phyloP scores from a whole-genome alignment of 2,113 vertebrate genomes.

The Oryzias javanicus region DNA sequence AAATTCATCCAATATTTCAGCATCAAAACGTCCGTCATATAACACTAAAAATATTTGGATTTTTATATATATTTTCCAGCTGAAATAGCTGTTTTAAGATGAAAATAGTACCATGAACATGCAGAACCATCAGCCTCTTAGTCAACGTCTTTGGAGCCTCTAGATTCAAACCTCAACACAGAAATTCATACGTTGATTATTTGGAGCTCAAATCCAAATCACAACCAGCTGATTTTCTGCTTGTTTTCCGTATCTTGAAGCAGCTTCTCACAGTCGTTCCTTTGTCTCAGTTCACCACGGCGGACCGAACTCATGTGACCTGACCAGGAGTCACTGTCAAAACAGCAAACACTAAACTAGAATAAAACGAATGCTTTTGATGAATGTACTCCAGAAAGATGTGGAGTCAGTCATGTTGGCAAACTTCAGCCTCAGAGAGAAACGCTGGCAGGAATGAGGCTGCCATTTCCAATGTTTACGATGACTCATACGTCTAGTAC shows the following conservation, averaged over 20 bases:
- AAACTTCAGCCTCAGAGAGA: conserved; percentile 2
- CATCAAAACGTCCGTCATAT: too few species aligned
- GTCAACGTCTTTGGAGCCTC: too few species aligned
- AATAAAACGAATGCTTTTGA: not conserved
- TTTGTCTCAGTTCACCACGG: not conserved
- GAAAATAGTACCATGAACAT: too few species aligned
- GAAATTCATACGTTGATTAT: too few species aligned
- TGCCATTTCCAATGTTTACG: not conserved
- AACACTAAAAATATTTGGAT: too few species aligned
- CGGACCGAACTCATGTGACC: conserved; percentile 1
- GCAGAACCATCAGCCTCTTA: too few species aligned
- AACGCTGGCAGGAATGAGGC: not conserved
- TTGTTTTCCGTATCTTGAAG: not conserved
- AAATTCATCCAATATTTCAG: too few species aligned
- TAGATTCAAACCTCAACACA: too few species aligned
- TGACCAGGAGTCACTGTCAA: not conserved
- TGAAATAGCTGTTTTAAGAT: too few species aligned
- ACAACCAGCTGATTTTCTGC: not conserved
- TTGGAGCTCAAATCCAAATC: not conserved
- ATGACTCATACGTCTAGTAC: too few species aligned
- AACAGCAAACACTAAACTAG: not conserved
- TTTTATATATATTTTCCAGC: too few species aligned
- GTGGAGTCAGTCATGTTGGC: not conserved
- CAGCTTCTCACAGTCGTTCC: not conserved
- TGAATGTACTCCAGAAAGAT: not conserved